phyloP scores from a whole-genome alignment of 2,888 invertebrate species.

The Xestia ashworthii region DNA sequence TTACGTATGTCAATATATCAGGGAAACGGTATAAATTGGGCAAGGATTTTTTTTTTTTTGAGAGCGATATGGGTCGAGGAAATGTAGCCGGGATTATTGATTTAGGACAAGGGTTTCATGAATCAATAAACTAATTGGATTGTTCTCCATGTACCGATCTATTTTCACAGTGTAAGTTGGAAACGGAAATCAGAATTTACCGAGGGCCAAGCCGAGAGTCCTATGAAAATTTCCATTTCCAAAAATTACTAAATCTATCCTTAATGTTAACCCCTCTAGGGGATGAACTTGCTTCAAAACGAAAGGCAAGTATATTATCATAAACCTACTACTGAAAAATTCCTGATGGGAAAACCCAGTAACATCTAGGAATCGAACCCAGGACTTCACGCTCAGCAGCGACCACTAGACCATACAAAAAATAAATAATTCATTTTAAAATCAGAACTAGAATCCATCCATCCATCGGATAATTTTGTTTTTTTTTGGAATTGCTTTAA shows the following conservation, averaged over 20 bases:
- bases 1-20: slow-evolving; percentile 64
- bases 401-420: not conserved
- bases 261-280: not conserved
- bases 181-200: slow-evolving; percentile 5
- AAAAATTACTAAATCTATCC: not conserved
- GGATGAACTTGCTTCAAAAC: not conserved
- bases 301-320: not conserved
- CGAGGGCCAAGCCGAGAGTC: not conserved
- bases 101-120: slow-evolving; percentile 25
- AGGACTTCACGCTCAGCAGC: not conserved
- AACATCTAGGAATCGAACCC: not conserved
- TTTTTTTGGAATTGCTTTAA: not conserved
- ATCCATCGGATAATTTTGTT: not conserved
- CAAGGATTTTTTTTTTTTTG: slow-evolving; percentile 22
- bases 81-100: slow-evolving; percentile 45
- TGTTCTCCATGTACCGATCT: slow-evolving; percentile 2
- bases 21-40: slow-evolving; percentile 29
- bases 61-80: slow-evolving; percentile 21
- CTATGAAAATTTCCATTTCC: not conserved
- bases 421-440: not conserved
- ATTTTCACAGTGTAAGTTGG: slow-evolving; percentile 7
- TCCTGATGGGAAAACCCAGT: not conserved
- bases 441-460: not conserved
- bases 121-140: slow-evolving; percentile 21
- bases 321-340: not conserved